Base-by-base conservation (phyloP, 1,140 invertebrate species). In the Drosophila saltans region DNA sequence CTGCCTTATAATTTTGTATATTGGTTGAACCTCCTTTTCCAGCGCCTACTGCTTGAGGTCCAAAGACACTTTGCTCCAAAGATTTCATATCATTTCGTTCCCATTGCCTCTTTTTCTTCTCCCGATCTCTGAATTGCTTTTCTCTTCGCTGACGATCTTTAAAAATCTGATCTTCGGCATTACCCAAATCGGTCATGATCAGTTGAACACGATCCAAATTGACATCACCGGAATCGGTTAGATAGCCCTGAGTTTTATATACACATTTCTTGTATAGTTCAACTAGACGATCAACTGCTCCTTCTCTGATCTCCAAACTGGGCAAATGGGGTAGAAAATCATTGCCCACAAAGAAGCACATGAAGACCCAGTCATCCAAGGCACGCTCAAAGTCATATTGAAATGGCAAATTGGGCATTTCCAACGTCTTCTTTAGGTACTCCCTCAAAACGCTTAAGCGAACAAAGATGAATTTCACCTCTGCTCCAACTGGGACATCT, bases 321-420 rank as follows among this genome's bases (percentile, higher is more conserved):
- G 99, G 99, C 66, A 99, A 94, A 94, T 99, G 99, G 11, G 99
- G 99, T 77, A 99, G 93, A 92, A 99, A 99, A 94, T 99, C 99
- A 93, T 99, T 99, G 48, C 99, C 99, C 66, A 99, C 99, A 93
- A 99, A 99, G 93, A 99, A 99, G 93, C 99, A 99, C 98, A 99
- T 99, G 92, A 99, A 99, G 0, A 99, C 98, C 98, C 99, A 99
- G 93, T 99, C 99, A 93, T 99, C 99, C 2, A 99, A 91, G 1
- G 95, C 97, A 70, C 98, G 93, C 90, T 99, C 97, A 91, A 98
- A 97, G 80, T 97, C 96, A 91, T 97, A 98, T 30, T 63, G 72
- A 92, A 99, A 99, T 1, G 98, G 98, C 11, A 99, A 93, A 93
- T 97, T 97, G 0, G 97, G 97, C 97, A 99, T 99, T 64, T 94